phyloP scores from a whole-genome alignment of 2,113 vertebrate species.

The Callospermophilus lateralis region DNA sequence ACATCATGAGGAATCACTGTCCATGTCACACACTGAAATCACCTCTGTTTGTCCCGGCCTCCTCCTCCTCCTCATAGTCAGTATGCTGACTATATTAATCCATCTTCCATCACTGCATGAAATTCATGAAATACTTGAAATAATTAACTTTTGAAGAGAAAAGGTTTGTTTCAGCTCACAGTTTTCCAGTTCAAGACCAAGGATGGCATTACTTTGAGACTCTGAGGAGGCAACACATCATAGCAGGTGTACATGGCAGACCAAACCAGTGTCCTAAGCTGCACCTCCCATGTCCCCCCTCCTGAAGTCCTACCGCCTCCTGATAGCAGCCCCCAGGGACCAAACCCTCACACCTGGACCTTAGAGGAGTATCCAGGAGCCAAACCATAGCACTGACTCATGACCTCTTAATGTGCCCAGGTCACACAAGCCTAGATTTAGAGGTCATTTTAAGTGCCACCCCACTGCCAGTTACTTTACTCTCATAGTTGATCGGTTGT shows the following conservation, averaged over 20 bases:
- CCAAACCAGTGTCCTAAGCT: not conserved
- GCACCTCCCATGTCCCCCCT: too few relatives aligned
- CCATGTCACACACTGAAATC: not conserved
- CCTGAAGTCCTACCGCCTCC: not conserved
- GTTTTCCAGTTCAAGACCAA: not conserved
- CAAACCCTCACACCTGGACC: not conserved
- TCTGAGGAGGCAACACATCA: not conserved
- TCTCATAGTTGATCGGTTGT: not conserved
- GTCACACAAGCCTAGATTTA: not conserved
- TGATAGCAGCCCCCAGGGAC: not conserved
- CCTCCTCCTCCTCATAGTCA: too few relatives aligned
- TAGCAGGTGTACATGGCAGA: not conserved
- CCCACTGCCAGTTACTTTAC: too few relatives aligned
- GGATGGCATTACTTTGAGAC: too few relatives aligned
- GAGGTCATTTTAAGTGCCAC: not conserved
- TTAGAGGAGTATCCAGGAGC: not conserved
- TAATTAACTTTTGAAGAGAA: not conserved
- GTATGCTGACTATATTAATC: not conserved
- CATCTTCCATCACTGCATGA: not conserved
- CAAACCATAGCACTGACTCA: not conserved
- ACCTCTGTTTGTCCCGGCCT: not conserved
- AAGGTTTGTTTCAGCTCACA: not conserved
- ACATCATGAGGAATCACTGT: not conserved
- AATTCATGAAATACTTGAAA: not conserved
- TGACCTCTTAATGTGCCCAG: not conserved